Conservation (phyloP, 2,797 vertebrate species). For the Tympanoctomys barrerae region DNA sequence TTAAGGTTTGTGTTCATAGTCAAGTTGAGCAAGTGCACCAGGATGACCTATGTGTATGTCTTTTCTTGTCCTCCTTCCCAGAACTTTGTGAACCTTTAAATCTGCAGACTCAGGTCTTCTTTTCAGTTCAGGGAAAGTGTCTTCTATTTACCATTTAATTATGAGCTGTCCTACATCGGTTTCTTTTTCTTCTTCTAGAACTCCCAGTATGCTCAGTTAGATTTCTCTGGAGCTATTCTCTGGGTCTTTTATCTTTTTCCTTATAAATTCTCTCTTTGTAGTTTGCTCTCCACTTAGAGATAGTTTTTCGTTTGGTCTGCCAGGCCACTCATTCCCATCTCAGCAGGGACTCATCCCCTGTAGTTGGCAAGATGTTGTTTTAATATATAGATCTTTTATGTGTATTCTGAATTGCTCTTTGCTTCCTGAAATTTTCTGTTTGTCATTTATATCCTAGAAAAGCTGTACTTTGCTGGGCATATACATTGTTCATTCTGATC, state of each 20-base stretch:
- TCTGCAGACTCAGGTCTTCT: conserved; percentile 32
- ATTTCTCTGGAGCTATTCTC: background rate
- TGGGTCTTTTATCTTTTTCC: conserved; percentile 2
- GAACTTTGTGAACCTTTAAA: background rate
- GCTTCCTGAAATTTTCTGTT: background rate
- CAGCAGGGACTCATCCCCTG: background rate
- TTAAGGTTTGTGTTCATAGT: conserved; percentile 24
- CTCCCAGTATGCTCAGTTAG: background rate
- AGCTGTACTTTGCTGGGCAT: background rate
- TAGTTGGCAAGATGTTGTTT: background rate
- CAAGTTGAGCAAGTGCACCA: conserved; percentile 44
- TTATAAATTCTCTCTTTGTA: background rate
- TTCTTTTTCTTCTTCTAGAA: conserved; percentile 48
- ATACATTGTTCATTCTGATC: background rate
- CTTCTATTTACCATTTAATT: conserved; percentile 31
- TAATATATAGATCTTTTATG: background rate
- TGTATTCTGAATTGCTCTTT: background rate
- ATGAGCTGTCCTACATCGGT: conserved; percentile 1
- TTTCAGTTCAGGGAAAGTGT: background rate
- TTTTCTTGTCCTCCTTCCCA: conserved; percentile 35
- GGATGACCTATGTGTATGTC: background rate
- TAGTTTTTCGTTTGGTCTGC: background rate
- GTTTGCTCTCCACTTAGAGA: background rate
- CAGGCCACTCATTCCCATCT: background rate
- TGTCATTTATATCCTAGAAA: conserved; percentile 19